Percentiles rank a stretch among this genome's conserved stretches.
Conservation (phyloP, 2,113 vertebrate genomes). For the Petaurus breviceps region DNA sequence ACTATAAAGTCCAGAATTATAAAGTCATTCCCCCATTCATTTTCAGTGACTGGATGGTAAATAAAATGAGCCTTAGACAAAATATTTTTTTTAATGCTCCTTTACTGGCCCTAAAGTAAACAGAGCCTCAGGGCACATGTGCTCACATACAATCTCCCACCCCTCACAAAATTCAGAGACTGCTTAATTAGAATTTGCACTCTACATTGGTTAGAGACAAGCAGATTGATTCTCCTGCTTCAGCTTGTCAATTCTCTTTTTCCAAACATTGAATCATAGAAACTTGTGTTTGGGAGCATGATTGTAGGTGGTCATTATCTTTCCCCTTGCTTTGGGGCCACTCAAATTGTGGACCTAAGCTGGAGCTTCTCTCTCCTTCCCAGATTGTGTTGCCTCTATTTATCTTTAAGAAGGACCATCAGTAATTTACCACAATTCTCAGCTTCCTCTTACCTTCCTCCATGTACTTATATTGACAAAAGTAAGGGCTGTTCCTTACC, state of each 20-base stretch:
- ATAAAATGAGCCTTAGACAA: fast-evolving
- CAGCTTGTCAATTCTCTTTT: background rate
- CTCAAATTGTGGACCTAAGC: background rate
- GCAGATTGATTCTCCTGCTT: background rate
- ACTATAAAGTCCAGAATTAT: background rate
- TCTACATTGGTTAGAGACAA: background rate
- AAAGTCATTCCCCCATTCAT: background rate
- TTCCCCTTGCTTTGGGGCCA: background rate
- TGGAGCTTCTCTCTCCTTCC: background rate
- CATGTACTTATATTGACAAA: constrained; percentile 13
- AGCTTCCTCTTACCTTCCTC: background rate
- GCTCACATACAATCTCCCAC: background rate
- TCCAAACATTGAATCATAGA: background rate
- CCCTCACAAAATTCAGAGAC: background rate
- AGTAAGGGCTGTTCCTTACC: background rate
- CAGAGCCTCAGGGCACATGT: too few species aligned
- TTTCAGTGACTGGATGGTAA: background rate
- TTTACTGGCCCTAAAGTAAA: too few species aligned
- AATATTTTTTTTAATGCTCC: background rate
- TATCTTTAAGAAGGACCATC: background rate
- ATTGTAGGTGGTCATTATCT: background rate
- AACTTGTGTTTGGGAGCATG: background rate
- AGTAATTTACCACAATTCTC: background rate
- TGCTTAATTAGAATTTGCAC: background rate
- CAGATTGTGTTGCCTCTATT: background rate